A percentile compares a stretch with the other conserved stretches of the same genome.
Conservation (phyloP, 2,797 vertebrate genomes). For the Liasis olivaceus region DNA sequence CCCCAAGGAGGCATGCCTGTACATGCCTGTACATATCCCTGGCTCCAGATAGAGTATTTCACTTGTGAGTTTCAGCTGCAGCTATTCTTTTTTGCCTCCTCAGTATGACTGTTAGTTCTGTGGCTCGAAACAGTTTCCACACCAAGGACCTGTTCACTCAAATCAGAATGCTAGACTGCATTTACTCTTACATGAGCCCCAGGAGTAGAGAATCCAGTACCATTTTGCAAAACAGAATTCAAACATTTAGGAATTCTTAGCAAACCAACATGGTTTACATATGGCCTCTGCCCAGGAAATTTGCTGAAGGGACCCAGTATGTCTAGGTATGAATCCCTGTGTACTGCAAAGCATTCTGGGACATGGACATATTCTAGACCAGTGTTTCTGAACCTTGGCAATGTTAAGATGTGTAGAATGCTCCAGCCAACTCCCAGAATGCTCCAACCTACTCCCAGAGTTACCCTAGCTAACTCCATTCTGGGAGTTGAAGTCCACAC, state of each 20-base stretch:
- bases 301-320: background rate
- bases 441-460: background rate
- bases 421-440: background rate
- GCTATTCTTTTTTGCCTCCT: background rate
- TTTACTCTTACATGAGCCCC: slow-evolving; percentile 15
- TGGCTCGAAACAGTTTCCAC: slow-evolving; percentile 20
- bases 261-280: background rate
- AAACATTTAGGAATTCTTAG: background rate
- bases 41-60: background rate
- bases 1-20: accelerated
- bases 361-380: background rate
- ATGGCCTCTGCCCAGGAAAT: background rate
- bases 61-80: slow-evolving; percentile 5
- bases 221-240: slow-evolving; percentile 10
- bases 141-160: slow-evolving; percentile 41
- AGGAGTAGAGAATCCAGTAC: background rate
- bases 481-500: background rate
- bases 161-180: background rate
- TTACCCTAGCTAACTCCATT: background rate
- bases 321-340: background rate
- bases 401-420: background rate
- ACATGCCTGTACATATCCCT: background rate
- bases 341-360: background rate
- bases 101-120: slow-evolving; percentile 3
- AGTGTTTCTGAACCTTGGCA: background rate